Evolutionary conservation across 2,113 vertebrate genomes (phyloP), one percentile per base, ranked within the genome.

Genomic region (Plotosus lineatus): DNA sequence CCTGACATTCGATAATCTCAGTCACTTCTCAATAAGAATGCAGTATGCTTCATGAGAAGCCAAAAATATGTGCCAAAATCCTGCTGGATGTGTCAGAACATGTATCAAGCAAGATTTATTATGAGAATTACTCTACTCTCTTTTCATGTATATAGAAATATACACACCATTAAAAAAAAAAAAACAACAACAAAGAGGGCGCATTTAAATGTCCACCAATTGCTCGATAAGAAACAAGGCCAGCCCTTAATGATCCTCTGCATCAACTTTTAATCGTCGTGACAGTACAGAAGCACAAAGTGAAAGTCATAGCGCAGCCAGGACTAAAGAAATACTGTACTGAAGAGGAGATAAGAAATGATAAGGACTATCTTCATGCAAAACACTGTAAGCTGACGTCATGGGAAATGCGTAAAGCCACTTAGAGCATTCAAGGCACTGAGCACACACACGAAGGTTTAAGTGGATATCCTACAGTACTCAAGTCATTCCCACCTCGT

Each of bases 301-400:
- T 61, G 26, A 26, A 61, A 33, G 76, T 19, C 21, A 14, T 36
- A 1, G 3, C 17, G 9, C 75, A 36, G 58, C 40, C 14, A 15
- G 28, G 58, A 21, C 12, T 50, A 51, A n/a, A 66, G 75, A 61
- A 61, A 12, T 33, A 40, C 44, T 26, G 61, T 28, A 44, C 44
- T 50, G 42, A 46, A 77, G 56, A n/a, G 21, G 12, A 78, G 76
- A 78, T 66, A 66, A 65, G 44, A n/a, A 38, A 31, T 26, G 61
- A 78, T 66, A 51, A 14, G 8, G 44, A 51, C 14, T 53, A 78
- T 65, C 76, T 36, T 14, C 38, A 44, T 46, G 38, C n/a, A 60
- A 26, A 76, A 76, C 10, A 42, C 40, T 21, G 55, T 44, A 44
- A 60, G 40, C 53, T 7, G 5, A 6, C 40, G 11, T 69, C 65